Conservation (phyloP, 2,888 invertebrate species). For the Meandrusa payeni region DNA sequence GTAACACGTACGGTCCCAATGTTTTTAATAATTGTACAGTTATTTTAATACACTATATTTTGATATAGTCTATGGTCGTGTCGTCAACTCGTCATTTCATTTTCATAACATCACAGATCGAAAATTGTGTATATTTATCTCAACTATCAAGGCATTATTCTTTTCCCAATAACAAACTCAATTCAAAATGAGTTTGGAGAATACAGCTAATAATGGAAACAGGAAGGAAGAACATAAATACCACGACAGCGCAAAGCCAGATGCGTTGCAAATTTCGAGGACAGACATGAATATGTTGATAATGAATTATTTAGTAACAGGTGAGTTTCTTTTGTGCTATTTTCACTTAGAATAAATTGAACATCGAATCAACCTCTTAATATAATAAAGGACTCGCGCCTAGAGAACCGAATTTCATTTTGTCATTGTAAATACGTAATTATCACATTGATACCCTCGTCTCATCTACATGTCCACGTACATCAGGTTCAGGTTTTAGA, state of each 20-base stretch:
- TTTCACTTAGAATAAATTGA: not conserved
- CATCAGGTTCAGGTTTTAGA: too few relatives aligned
- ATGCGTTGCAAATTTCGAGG: constrained; percentile 90
- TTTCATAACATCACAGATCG: constrained; percentile 34
- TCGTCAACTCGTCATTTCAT: constrained; percentile 31
- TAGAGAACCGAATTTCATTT: too few relatives aligned
- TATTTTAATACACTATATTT: too few relatives aligned
- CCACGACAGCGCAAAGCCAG: constrained; percentile 87
- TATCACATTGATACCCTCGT: too few relatives aligned
- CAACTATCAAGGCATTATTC: constrained; percentile 26
- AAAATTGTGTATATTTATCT: constrained; percentile 30
- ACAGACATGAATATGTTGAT: constrained; percentile 98
- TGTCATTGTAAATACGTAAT: too few relatives aligned
- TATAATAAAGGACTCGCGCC: too few relatives aligned
- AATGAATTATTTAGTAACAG: constrained; percentile 99
- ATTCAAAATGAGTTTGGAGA: constrained; percentile 63
- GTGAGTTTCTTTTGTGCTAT: constrained; percentile 60
- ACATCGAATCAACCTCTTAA: too few relatives aligned
- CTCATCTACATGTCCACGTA: too few relatives aligned
- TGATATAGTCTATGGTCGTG: too few relatives aligned
- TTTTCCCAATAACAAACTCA: constrained; percentile 1
- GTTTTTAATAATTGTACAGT: too few relatives aligned
- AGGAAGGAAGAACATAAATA: constrained; percentile 73
- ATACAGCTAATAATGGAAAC: constrained; percentile 49
- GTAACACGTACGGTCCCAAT: too few relatives aligned